Evolutionary conservation across 2,113 vertebrate genomes (phyloP).

Genomic region (Corvus hawaiiensis): DNA sequence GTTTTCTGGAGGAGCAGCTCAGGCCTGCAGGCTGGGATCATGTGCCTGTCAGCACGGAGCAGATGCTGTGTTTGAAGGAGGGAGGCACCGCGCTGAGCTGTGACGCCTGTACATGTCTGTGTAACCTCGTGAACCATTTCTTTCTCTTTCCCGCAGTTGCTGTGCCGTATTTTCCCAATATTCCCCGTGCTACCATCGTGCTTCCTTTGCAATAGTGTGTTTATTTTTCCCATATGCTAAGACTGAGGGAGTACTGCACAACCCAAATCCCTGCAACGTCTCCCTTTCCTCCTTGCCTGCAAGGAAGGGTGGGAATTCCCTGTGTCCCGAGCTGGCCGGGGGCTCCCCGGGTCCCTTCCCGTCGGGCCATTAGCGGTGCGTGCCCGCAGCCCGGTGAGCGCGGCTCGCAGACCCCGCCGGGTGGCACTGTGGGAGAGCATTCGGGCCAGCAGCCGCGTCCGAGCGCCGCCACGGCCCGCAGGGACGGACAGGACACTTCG

Average conservation of each 20-base stretch:
- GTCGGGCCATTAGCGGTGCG: too few relatives aligned
- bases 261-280: fast-evolving
- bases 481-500: neutral
- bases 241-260: neutral
- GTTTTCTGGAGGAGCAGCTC: fast-evolving
- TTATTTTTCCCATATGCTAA: neutral
- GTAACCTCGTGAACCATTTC: fast-evolving
- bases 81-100: fast-evolving
- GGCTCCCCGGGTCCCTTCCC: too few relatives aligned
- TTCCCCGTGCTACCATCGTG: neutral
- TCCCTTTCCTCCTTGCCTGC: neutral
- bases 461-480: neutral
- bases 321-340: fast-evolving
- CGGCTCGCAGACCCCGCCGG: neutral
- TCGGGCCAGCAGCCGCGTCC: neutral
- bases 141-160: neutral
- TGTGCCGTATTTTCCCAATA: fast-evolving
- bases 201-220: neutral
- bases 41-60: fast-evolving
- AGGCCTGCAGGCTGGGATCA: fast-evolving
- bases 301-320: fast-evolving
- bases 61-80: fast-evolving
- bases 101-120: neutral
- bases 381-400: too few relatives aligned
- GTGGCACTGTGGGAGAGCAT: conserved; percentile 16